Percentiles rank a stretch among this genome's conserved stretches.
These are phyloP conservation scores for Sesia apiformis DNA, from an alignment of 2,888 invertebrate species.

Conservation along the genomic window DNA sequence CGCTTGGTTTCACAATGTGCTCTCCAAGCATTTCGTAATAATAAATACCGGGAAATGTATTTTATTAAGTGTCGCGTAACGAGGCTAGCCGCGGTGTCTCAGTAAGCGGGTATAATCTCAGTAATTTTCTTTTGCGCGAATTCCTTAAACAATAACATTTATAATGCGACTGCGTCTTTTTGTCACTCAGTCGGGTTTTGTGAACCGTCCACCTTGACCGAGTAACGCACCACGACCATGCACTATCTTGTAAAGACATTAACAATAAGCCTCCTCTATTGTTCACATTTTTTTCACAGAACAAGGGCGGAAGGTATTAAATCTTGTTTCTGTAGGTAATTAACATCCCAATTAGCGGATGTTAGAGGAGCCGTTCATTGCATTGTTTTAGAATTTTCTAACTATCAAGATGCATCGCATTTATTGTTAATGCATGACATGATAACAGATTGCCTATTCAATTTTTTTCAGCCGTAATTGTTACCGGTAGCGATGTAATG, in stretches of 20 bases:
- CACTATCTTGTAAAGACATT: conserved; percentile 29
- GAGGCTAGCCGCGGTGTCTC: conserved; percentile 11
- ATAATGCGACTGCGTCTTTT: conserved; percentile 7
- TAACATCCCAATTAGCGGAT: conserved; percentile 28
- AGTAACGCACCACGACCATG: conserved; percentile 29
- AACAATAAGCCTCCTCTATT: conserved; percentile 34
- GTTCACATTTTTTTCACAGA: conserved; percentile 33
- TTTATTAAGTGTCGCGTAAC: conserved; percentile 28
- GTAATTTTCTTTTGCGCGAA: conserved; percentile 11
- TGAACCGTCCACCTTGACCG: conserved; percentile 37
- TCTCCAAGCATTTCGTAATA: conserved; percentile 30
- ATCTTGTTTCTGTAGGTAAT: conserved; percentile 27
- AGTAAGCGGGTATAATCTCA: conserved; percentile 9
- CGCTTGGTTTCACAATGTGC: conserved; percentile 30
- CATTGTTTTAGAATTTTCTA: conserved; percentile 39
- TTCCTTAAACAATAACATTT: conserved; percentile 5
- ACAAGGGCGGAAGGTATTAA: conserved; percentile 38
- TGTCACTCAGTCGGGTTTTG: conserved; percentile 13
- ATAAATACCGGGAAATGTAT: conserved; percentile 33
- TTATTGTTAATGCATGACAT: conserved; percentile 18
- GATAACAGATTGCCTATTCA: not conserved
- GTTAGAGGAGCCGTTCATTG: conserved; percentile 24
- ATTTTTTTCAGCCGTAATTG: not conserved
- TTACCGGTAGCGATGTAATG: no score
- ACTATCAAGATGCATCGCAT: conserved; percentile 24